These are phyloP conservation scores for Argopecten irradians DNA, from an alignment of 1,140 invertebrate genomes.

Conservation along the genomic window DNA sequence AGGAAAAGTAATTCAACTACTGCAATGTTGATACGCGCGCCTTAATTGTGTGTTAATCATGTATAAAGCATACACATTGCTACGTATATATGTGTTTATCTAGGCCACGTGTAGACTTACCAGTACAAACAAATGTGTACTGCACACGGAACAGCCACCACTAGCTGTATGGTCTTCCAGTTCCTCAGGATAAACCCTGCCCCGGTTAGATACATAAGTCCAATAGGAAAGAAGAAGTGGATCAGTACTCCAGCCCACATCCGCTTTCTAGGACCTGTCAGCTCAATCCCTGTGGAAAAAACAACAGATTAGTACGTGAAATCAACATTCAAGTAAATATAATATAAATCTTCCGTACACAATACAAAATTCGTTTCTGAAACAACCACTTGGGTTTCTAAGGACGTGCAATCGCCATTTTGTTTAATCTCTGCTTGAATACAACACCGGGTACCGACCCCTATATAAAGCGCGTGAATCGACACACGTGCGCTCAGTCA, in stretches of 20 bases:
- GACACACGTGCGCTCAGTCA: too few species aligned
- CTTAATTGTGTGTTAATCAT: not conserved
- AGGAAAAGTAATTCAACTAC: too few species aligned
- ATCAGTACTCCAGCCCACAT: slow-evolving; percentile 85
- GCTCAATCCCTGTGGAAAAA: slow-evolving; percentile 66
- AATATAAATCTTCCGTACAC: not conserved
- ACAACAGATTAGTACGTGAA: not conserved
- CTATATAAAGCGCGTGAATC: too few species aligned
- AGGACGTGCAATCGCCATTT: not conserved
- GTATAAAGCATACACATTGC: not conserved
- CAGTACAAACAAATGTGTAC: slow-evolving; percentile 82
- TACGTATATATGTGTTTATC: not conserved
- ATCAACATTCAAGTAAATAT: not conserved
- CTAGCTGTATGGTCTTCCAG: slow-evolving; percentile 86
- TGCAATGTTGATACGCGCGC: not conserved
- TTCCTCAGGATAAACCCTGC: slow-evolving; percentile 83
- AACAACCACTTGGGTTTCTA: not conserved
- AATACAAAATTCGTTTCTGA: not conserved
- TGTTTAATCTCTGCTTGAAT: too few species aligned
- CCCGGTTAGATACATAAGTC: slow-evolving; percentile 81
- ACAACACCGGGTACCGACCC: too few species aligned
- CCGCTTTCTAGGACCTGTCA: slow-evolving; percentile 79
- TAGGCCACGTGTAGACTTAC: slow-evolving; percentile 47
- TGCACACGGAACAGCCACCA: slow-evolving; percentile 85
- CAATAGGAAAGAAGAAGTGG: slow-evolving; percentile 85